Conservation (phyloP, 2,113 vertebrate species). For the Rhodinocichla rosea region DNA sequence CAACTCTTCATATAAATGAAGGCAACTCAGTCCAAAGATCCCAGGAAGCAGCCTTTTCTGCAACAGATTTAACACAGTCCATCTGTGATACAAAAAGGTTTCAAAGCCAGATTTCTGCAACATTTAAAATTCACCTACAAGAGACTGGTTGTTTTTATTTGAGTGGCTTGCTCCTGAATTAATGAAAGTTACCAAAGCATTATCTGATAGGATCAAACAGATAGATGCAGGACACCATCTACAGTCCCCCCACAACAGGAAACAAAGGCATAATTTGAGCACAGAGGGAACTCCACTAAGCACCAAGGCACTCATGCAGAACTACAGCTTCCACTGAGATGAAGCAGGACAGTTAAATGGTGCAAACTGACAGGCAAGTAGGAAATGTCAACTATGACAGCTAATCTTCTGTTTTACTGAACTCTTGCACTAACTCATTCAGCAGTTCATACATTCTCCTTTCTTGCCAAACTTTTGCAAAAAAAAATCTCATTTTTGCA, state of each 20-base stretch:
- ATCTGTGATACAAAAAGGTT: not conserved
- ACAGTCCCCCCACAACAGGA: not conserved
- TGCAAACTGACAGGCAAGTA: not conserved
- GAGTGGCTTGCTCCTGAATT: not conserved
- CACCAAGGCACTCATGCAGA: slow-evolving; percentile 2
- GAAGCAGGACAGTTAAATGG: slow-evolving; percentile 56
- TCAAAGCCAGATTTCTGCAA: not conserved
- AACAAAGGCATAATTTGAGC: slow-evolving; percentile 75
- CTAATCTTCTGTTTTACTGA: not conserved
- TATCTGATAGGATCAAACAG: not conserved
- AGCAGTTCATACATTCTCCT: not conserved
- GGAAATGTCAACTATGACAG: not conserved
- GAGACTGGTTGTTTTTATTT: not conserved
- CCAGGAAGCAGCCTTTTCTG: not conserved
- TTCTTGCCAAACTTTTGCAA: not conserved
- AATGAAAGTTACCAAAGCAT: not conserved
- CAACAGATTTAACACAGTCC: not conserved
- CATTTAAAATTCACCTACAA: not conserved
- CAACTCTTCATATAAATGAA: not conserved
- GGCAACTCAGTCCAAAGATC: not conserved
- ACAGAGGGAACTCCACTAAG: slow-evolving; percentile 60
- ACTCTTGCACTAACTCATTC: not conserved
- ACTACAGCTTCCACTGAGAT: slow-evolving; percentile 55
- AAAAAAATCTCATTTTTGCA: not conserved
- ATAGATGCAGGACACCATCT: not conserved